These are phyloP conservation scores for Epistrophe grossulariae DNA, from an alignment of 2,888 invertebrate genomes.

Conservation along the genomic window DNA sequence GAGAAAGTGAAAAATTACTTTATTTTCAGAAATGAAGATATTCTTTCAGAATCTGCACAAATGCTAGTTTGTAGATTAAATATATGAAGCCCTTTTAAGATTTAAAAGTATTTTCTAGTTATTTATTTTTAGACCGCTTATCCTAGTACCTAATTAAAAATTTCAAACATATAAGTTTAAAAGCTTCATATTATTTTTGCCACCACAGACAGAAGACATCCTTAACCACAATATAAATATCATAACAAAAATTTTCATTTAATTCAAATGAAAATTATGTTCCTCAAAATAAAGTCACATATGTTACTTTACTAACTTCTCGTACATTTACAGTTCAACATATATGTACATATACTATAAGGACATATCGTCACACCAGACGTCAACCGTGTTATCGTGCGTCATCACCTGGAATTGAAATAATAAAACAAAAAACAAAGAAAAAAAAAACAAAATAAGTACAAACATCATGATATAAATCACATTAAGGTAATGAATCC, in stretches of 20 bases:
- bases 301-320: not conserved
- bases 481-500: not conserved
- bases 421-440: not conserved
- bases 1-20: too few species aligned
- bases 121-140: too few species aligned
- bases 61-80: too few species aligned
- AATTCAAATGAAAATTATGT: slow-evolving; percentile 13
- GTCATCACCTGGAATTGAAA: slow-evolving; percentile 2
- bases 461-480: not conserved
- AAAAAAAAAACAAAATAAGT: not conserved
- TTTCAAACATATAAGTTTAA: not conserved
- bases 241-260: not conserved
- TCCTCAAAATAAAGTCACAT: not conserved
- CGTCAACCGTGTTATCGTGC: not conserved
- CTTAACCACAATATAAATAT: too few species aligned
- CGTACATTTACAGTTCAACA: not conserved
- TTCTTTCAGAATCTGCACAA: too few species aligned
- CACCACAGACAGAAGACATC: not conserved
- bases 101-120: too few species aligned
- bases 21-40: too few species aligned
- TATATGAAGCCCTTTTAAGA: too few species aligned
- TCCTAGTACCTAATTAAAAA: too few species aligned
- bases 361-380: not conserved
- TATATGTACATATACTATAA: not conserved
- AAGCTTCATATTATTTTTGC: not conserved